These are phyloP conservation scores for Drosophila setifemur DNA, from an alignment of 1,140 invertebrate genomes.

Conservation along the genomic window DNA sequence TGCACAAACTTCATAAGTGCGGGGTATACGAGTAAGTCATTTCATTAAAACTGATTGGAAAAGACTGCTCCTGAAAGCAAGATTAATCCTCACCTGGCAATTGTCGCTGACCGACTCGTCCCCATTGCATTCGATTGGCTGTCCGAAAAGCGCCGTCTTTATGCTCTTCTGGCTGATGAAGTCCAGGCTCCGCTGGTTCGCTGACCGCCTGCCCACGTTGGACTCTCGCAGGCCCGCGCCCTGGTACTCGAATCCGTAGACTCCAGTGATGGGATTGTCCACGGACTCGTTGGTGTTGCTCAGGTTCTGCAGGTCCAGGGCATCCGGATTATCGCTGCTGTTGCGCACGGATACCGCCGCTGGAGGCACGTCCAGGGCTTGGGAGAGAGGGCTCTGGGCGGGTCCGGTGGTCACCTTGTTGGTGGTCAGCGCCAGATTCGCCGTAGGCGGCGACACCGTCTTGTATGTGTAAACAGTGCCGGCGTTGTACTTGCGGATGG, in stretches of 20 bases:
- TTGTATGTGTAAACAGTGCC: constrained; percentile 72
- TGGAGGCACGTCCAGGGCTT: constrained; percentile 52
- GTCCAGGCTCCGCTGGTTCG: constrained; percentile 54
- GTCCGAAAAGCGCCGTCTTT: constrained; percentile 56
- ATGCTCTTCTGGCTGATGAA: constrained; percentile 58
- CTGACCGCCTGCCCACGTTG: constrained; percentile 60
- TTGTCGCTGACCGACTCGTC: constrained; percentile 59
- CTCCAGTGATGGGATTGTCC: constrained; percentile 69
- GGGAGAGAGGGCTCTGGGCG: constrained; percentile 31
- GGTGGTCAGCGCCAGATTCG: constrained; percentile 64
- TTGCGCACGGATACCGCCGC: constrained; percentile 41
- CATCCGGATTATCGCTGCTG: constrained; percentile 60
- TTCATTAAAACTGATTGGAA: no score
- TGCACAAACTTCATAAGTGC: no score
- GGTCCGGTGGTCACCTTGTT: constrained; percentile 75
- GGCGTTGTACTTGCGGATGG: constrained; percentile 63
- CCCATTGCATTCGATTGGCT: constrained; percentile 61
- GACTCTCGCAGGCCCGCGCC: constrained; percentile 54
- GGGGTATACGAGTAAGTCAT: no score
- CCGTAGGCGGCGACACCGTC: constrained; percentile 70
- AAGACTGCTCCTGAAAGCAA: no score
- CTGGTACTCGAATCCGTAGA: constrained; percentile 68
- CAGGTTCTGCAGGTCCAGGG: constrained; percentile 67
- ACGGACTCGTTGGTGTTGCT: constrained; percentile 72
- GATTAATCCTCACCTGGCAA: constrained; percentile 56